Evolutionary conservation across 1,140 invertebrate species (phyloP).

Genomic region (Atta cephalotes): DNA sequence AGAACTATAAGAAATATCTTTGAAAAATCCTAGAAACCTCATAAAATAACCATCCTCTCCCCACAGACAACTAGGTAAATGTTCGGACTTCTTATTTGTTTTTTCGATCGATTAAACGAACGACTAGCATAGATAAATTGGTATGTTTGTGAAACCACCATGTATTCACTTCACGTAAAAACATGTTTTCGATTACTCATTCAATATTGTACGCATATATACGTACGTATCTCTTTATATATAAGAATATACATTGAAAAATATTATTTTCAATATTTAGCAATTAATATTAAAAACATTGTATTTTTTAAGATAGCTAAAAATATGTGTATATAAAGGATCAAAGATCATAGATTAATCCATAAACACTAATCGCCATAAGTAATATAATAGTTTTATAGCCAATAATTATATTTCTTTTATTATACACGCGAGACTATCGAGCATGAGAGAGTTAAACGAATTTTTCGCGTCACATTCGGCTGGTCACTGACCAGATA

Average conservation of each 20-base stretch:
- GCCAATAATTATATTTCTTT: slow-evolving; percentile 39
- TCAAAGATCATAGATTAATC: neutral
- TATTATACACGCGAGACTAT: slow-evolving; percentile 12
- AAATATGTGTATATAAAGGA: neutral
- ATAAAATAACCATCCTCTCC: neutral
- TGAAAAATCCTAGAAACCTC: neutral
- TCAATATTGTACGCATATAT: slow-evolving; percentile 1
- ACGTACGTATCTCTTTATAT: neutral
- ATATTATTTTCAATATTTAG: neutral
- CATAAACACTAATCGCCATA: neutral
- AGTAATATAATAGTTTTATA: slow-evolving; percentile 12
- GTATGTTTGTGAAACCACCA: neutral
- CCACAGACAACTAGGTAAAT: neutral
- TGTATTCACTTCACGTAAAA: neutral
- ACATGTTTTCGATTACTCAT: neutral
- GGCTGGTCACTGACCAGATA: slow-evolving; percentile 43
- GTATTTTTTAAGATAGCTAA: neutral
- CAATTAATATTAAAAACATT: neutral
- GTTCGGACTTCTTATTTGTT: neutral
- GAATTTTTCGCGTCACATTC: slow-evolving; percentile 55
- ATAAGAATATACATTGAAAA: neutral
- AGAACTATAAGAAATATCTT: slow-evolving; percentile 1
- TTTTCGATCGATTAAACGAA: slow-evolving; percentile 31
- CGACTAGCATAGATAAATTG: slow-evolving; percentile 29
- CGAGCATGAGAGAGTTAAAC: neutral